These are phyloP conservation scores for Eumerus sabulonum DNA, from an alignment of 2,888 invertebrate genomes.

Conservation along the genomic window DNA sequence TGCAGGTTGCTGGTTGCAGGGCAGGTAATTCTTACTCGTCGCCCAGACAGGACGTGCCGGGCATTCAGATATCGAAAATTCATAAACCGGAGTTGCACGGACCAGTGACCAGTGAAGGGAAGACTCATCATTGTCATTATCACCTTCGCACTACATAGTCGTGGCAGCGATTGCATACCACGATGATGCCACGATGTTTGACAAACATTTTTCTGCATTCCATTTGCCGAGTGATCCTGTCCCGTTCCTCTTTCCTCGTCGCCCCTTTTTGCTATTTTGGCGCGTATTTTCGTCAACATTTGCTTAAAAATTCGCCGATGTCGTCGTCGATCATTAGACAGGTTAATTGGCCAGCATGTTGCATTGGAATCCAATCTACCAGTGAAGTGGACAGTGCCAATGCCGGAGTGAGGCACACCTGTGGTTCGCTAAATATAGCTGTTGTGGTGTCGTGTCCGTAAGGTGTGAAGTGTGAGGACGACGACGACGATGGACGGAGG, in stretches of 20 bases:
- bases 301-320: constrained; percentile 66
- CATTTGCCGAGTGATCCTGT: constrained; percentile 39
- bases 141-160: constrained; percentile 51
- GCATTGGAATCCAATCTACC: constrained; percentile 75
- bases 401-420: constrained; percentile 54
- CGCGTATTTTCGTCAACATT: constrained; percentile 67
- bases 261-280: constrained; percentile 26
- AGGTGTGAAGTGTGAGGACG: constrained; percentile 45
- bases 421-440: constrained; percentile 69
- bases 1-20: too few species aligned
- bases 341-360: constrained; percentile 73
- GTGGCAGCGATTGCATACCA: constrained; percentile 7
- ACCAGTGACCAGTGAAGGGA: constrained; percentile 21
- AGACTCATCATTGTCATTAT: constrained; percentile 68
- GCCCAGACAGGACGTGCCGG: constrained; percentile 57
- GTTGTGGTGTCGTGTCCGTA: constrained; percentile 58
- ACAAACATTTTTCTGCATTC: constrained; percentile 67
- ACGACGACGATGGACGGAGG: constrained; percentile 15
- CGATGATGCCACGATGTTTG: constrained; percentile 64
- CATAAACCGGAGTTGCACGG: constrained; percentile 48
- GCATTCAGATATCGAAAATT: constrained; percentile 60
- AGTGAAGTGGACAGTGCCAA: constrained; percentile 58
- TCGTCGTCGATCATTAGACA: constrained; percentile 70
- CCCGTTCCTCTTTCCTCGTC: not conserved
- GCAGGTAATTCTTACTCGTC: constrained; percentile 55